phyloP scores from a whole-genome alignment of 2,113 vertebrate species.

The Leptobrachium leishanense region DNA sequence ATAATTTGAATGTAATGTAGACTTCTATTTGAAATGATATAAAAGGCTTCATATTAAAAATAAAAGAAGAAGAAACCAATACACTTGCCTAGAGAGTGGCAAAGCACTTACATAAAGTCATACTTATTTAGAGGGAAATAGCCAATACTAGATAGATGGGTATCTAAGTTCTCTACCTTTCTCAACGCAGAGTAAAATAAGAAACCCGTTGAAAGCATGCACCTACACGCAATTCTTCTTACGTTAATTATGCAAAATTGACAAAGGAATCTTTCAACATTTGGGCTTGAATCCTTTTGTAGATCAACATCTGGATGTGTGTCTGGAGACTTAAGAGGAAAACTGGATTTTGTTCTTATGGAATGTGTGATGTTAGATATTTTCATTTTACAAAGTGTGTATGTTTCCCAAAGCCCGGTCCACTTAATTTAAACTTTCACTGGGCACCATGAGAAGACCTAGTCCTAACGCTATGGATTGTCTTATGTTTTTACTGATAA shows the following conservation, averaged over 20 bases:
- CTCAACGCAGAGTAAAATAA: slow-evolving; percentile 14
- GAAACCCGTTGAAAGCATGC: background rate
- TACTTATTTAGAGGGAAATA: slow-evolving; percentile 19
- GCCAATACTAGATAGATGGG: slow-evolving; percentile 1
- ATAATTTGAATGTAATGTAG: background rate
- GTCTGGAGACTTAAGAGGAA: background rate
- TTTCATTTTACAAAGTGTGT: slow-evolving; percentile 18
- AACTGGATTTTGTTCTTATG: slow-evolving; percentile 34
- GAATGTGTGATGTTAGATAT: slow-evolving; percentile 11
- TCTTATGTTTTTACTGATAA: slow-evolving; percentile 22
- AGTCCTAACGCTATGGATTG: background rate
- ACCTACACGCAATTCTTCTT: background rate
- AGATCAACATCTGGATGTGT: slow-evolving; percentile 21
- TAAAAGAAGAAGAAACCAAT: slow-evolving; percentile 2
- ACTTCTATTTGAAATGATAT: background rate
- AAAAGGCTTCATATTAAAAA: background rate
- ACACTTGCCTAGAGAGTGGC: background rate
- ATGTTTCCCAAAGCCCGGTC: slow-evolving; percentile 15
- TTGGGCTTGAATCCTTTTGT: background rate
- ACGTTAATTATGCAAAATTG: slow-evolving; percentile 18
- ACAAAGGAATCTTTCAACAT: slow-evolving; percentile 10
- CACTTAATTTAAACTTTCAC: slow-evolving; percentile 22
- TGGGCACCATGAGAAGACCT: background rate
- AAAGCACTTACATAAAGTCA: background rate
- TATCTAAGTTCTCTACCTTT: slow-evolving; percentile 1